Conservation (phyloP, 2,888 invertebrate species). For the Lordiphosa fenestrarum region DNA sequence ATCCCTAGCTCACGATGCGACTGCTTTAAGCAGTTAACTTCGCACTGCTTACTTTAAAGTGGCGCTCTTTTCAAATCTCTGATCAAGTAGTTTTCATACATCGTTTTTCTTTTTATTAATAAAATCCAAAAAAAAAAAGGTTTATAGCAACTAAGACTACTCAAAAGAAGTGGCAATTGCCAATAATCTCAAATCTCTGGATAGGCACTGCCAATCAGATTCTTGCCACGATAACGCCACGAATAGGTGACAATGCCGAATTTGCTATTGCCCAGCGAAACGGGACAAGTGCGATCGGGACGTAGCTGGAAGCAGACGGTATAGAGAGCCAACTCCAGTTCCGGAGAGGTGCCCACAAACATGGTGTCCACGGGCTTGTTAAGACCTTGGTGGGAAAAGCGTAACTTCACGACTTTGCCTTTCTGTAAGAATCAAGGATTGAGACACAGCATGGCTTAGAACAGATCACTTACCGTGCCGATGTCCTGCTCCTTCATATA, state of each 20-base stretch:
- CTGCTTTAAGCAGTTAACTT: too few relatives aligned
- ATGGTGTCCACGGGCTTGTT: conserved; percentile 89
- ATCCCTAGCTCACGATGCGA: too few relatives aligned
- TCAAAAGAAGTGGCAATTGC: not conserved
- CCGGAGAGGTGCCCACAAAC: conserved; percentile 93
- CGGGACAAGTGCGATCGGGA: conserved; percentile 87
- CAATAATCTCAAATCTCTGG: conserved; percentile 84
- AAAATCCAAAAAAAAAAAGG: conserved; percentile 11
- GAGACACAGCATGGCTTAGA: not conserved
- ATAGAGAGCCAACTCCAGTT: conserved; percentile 94
- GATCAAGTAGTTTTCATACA: not conserved
- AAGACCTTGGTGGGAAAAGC: conserved; percentile 86
- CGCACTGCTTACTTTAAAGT: too few relatives aligned
- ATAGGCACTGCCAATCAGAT: conserved; percentile 90
- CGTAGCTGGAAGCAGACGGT: conserved; percentile 91
- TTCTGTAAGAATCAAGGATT: conserved; percentile 82
- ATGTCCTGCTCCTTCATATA: conserved; percentile 87
- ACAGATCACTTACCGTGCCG: conserved; percentile 80
- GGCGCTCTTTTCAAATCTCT: too few relatives aligned
- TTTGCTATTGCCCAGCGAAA: conserved; percentile 86
- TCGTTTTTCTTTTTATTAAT: conserved; percentile 14
- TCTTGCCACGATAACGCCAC: conserved; percentile 88
- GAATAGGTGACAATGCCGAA: conserved; percentile 88
- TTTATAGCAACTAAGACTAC: conserved; percentile 5
- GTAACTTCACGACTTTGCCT: conserved; percentile 87